A percentile compares a stretch with the other conserved stretches of the same genome.
Conservation (phyloP, 2,888 invertebrate species). For the Scaptomyza tumidula region DNA sequence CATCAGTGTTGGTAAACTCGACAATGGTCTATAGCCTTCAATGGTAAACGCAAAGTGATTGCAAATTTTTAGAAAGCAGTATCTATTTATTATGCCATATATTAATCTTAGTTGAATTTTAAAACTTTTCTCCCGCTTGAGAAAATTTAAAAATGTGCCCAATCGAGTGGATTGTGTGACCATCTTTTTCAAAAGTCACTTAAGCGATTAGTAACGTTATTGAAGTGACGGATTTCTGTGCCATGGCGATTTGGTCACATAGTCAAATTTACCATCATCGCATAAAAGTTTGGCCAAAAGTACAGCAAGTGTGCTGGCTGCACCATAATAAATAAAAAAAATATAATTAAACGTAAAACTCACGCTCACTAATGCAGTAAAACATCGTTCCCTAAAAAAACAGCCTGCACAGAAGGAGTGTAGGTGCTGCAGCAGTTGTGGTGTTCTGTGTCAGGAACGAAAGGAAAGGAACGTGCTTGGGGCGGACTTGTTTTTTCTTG, state of each 20-base stretch:
- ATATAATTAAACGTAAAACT: constrained; percentile 13
- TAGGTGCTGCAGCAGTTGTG: not conserved
- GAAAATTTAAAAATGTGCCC: not conserved
- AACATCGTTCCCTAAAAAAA: constrained; percentile 4
- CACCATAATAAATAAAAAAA: constrained; percentile 28
- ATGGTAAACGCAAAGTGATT: no score
- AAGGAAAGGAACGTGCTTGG: constrained; percentile 71
- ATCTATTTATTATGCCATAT: not conserved
- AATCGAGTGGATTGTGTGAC: not conserved
- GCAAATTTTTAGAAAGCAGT: not conserved
- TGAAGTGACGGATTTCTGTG: constrained; percentile 1
- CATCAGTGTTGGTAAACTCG: constrained; percentile 25
- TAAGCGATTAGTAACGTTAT: constrained; percentile 24
- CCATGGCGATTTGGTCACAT: constrained; percentile 19
- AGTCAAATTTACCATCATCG: constrained; percentile 37
- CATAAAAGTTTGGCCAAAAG: constrained; percentile 42
- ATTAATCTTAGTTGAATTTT: not conserved
- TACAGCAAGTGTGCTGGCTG: constrained; percentile 32
- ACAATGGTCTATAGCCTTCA: no score
- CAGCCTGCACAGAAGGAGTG: not conserved
- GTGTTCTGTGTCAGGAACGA: constrained; percentile 45
- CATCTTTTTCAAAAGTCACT: not conserved
- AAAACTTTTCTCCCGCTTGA: not conserved
- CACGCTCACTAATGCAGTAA: constrained; percentile 19
- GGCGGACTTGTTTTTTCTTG: constrained; percentile 64